Base-by-base conservation (phyloP, 2,113 vertebrate species). In the Shinisaurus crocodilurus region DNA sequence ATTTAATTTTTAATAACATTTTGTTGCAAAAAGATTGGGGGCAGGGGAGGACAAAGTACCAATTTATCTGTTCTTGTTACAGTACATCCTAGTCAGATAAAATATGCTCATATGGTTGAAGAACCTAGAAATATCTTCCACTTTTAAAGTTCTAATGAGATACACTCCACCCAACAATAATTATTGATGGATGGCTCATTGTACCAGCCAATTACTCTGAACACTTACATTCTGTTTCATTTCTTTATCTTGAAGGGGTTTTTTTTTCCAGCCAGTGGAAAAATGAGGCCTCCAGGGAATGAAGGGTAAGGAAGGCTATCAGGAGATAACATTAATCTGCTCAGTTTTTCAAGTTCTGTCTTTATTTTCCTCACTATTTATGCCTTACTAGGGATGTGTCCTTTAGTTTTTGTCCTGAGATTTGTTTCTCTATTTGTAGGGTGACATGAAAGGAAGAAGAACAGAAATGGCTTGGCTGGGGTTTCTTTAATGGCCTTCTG, bases 201-300 rank as follows among this genome's bases (percentile, higher is more conserved):
- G 85, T 82, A 45, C 43, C 34, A 77, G 85, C 92, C 96, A 94
- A 95, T 95, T 92, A 90, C 7, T 32, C 23, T 0, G 0, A 86
- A 50, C 2, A 0, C 27, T 88, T 82, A 65, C 45, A 77, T 88
- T 25, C 60, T 89, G 54, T 34, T 92, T 93, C 91, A 91, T 92
- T 91, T 89, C 75, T 95, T 92, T 83, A 74, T 92, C 80, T 85
- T 82, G 32, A 63, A 89, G n/a, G n/a, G n/a, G 57, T 43, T 0
- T 1, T 91, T 94, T 82, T 37, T 82, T 93, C 93, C 54, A 93
- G 40, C 48, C 86, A 63, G 45, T 91, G 93, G 92, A 91, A 96
- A 95, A 96, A 96, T 87, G 90, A 95, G n/a, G 45, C 87, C 94
- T 85, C 43, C 1, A 85, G 93, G 89, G 88, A 86, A 57, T 40